Percentiles rank a stretch among this genome's conserved stretches.
phyloP scores from a whole-genome alignment of 2,113 vertebrate genomes.

The Tenebrosternarchus preto region DNA sequence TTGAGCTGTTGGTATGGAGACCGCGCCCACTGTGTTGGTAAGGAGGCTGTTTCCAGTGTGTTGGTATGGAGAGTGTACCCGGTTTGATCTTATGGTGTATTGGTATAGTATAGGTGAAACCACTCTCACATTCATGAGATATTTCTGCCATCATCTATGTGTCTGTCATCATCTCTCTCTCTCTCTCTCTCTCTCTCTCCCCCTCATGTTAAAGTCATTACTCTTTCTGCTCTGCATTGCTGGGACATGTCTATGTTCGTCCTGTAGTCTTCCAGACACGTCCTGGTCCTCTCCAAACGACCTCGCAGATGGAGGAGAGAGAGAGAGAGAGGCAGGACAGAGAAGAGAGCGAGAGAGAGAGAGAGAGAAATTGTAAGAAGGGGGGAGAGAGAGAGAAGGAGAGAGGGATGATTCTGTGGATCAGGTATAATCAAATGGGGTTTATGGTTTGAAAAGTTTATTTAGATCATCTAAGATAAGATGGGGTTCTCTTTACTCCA shows the following conservation, averaged over 20 bases:
- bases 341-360: slow-evolving; percentile 9
- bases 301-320: slow-evolving; percentile 60
- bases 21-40: background rate
- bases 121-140: slow-evolving; percentile 18
- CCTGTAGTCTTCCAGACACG: slow-evolving; percentile 65
- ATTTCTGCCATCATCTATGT: slow-evolving; percentile 25
- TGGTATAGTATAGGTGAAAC: too few species aligned
- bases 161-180: slow-evolving; percentile 22
- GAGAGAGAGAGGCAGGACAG: background rate
- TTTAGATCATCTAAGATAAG: slow-evolving; percentile 39
- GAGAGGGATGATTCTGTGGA: slow-evolving; percentile 50
- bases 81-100: too few species aligned
- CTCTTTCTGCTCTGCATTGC: slow-evolving; percentile 58
- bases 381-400: background rate
- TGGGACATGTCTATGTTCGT: slow-evolving; percentile 53
- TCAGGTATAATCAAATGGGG: slow-evolving; percentile 42
- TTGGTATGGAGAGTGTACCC: too few species aligned
- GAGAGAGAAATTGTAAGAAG: background rate
- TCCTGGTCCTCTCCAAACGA: slow-evolving; percentile 65
- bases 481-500: slow-evolving; percentile 24
- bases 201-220: slow-evolving; percentile 74
- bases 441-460: slow-evolving; percentile 47
- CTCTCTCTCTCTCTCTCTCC: slow-evolving; percentile 47
- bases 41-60: too few species aligned
- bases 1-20: background rate